Evolutionary conservation across 2,888 invertebrate species (phyloP).

Genomic region (Tubulanus polymorphus): DNA sequence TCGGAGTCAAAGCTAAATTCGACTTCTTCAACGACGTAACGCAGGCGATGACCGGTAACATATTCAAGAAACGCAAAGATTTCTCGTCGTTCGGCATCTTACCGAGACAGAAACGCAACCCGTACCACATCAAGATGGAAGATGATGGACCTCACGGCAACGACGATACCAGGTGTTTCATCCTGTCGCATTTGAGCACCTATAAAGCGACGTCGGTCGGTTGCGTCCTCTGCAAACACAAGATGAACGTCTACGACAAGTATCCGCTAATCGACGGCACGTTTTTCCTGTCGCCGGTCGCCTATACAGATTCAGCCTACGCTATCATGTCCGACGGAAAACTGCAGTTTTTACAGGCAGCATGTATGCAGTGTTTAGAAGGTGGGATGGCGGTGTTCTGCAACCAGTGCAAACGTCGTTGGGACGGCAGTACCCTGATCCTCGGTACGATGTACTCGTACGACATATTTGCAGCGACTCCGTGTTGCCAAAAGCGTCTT

Average conservation of each 20-base stretch:
- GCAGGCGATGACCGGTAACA: conserved; percentile 53
- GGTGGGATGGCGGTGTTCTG: conserved; percentile 60
- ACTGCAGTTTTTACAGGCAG: conserved; percentile 84
- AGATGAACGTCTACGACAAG: conserved; percentile 89
- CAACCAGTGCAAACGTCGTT: conserved; percentile 41
- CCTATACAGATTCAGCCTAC: conserved; percentile 62
- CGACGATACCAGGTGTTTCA: conserved; percentile 94
- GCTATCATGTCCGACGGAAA: conserved; percentile 65
- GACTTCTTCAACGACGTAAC: conserved; percentile 18
- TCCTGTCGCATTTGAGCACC: conserved; percentile 88
- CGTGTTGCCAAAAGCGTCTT: conserved; percentile 88
- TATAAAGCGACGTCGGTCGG: conserved; percentile 81
- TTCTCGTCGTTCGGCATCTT: conserved; percentile 73
- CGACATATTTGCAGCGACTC: conserved; percentile 95
- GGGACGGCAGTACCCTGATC: conserved; percentile 81
- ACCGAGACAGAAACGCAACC: conserved; percentile 93
- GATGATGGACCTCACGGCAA: conserved; percentile 98
- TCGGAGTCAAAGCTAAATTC: conserved; percentile 11
- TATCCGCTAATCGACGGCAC: conserved; percentile 97
- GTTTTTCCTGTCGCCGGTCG: conserved; percentile 92
- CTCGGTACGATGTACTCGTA: conserved; percentile 98
- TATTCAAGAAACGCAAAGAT: conserved; percentile 88
- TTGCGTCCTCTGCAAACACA: conserved; percentile 76
- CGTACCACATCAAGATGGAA: conserved; percentile 99
- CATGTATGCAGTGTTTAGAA: conserved; percentile 86